phyloP scores from a whole-genome alignment of 92 coral and sea anemone genomes.

The Virgularia gustaviana region DNA sequence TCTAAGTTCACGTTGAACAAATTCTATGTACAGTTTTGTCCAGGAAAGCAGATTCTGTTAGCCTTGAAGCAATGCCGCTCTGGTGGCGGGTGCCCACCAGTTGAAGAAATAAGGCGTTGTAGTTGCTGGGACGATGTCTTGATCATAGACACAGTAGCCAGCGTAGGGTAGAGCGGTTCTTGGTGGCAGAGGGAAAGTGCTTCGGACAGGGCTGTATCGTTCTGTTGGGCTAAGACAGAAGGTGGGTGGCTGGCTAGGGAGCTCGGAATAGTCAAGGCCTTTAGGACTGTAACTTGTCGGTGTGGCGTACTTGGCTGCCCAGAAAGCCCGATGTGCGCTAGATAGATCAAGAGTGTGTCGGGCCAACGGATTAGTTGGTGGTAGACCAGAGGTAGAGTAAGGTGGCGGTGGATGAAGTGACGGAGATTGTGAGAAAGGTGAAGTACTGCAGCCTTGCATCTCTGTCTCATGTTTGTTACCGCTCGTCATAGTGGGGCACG shows the following conservation, averaged over 20 bases:
- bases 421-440: background rate
- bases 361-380: constrained; percentile 17
- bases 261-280: too few species aligned
- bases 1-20: too few species aligned
- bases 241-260: too few species aligned
- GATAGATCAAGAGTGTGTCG: too few species aligned
- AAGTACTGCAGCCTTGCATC: background rate
- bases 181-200: constrained; percentile 19
- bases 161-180: constrained; percentile 1
- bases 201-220: constrained; percentile 12
- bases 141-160: constrained; percentile 25
- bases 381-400: background rate
- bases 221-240: constrained; percentile 23
- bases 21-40: too few species aligned
- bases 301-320: constrained; percentile 24
- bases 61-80: constrained; percentile 24
- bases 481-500: background rate
- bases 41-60: too few species aligned
- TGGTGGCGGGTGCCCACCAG: constrained; percentile 28
- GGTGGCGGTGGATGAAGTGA: background rate
- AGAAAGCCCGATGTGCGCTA: constrained; percentile 5
- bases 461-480: constrained; percentile 10
- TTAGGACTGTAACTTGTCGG: too few species aligned
- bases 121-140: constrained; percentile 22
- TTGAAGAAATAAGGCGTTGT: constrained; percentile 23